Conservation (phyloP, 2,888 invertebrate genomes). For the Tetanocera ferruginea region DNA sequence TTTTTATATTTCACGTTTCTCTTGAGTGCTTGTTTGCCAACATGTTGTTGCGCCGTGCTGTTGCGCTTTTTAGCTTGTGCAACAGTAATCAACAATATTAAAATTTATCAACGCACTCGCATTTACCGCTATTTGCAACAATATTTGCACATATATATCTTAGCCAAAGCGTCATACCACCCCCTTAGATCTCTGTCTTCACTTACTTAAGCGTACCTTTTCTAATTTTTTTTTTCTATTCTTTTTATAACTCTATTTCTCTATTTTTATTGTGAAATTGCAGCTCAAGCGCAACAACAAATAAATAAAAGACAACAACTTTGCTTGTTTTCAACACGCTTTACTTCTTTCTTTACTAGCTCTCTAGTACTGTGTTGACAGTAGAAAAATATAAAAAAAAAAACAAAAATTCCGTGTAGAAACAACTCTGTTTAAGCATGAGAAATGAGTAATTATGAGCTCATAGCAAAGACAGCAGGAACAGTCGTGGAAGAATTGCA, state of each 20-base stretch:
- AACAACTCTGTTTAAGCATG: not conserved
- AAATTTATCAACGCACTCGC: slow-evolving; percentile 37
- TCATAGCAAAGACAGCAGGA: not conserved
- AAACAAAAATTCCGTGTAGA: not conserved
- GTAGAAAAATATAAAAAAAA: not conserved
- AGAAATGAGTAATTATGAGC: not conserved
- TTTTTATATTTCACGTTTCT: slow-evolving; percentile 25
- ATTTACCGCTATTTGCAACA: no score
- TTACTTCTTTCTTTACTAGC: not conserved
- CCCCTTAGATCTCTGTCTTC: not conserved
- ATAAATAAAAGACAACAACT: not conserved
- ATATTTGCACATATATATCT: no score
- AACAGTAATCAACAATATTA: slow-evolving; percentile 50
- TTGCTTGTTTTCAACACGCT: slow-evolving; percentile 1
- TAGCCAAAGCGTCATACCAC: not conserved
- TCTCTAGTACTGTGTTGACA: not conserved
- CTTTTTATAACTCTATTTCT: not conserved
- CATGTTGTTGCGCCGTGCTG: not conserved
- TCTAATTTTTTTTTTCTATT: not conserved
- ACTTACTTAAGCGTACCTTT: not conserved
- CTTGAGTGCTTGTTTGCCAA: slow-evolving; percentile 8
- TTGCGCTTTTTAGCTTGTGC: slow-evolving; percentile 25
- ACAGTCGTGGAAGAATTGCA: not conserved
- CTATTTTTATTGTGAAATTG: not conserved
- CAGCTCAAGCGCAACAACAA: not conserved